These are phyloP conservation scores for Oryzias woworae DNA, from an alignment of 2,113 vertebrate species.

Conservation along the genomic window DNA sequence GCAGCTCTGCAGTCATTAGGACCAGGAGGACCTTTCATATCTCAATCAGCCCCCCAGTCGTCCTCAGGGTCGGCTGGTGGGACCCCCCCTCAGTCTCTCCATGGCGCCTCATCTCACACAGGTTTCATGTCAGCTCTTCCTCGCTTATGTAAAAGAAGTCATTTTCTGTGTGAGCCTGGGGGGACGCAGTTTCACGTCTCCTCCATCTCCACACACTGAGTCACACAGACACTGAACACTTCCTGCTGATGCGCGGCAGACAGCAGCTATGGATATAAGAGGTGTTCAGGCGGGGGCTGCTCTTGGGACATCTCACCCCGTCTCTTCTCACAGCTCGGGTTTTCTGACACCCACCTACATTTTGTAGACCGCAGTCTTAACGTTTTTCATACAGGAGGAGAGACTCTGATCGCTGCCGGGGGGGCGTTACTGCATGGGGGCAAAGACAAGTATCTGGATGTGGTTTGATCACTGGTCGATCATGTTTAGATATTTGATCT, in stretches of 20 bases:
- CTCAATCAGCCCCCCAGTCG: conserved; percentile 57
- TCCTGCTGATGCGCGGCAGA: conserved; percentile 38
- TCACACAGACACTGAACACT: conserved; percentile 14
- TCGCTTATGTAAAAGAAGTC: conserved; percentile 70
- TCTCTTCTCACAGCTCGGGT: conserved; percentile 31
- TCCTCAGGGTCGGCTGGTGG: conserved; percentile 50
- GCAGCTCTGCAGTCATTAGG: conserved; percentile 62
- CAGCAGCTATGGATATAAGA: conserved; percentile 36
- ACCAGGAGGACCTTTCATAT: conserved; percentile 70
- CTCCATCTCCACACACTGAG: too few species aligned
- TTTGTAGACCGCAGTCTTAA: conserved; percentile 33
- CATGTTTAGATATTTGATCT: too few species aligned
- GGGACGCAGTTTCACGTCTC: conserved; percentile 36
- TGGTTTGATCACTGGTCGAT: too few species aligned
- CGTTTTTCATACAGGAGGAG: conserved; percentile 18
- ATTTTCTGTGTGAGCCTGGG: conserved; percentile 52
- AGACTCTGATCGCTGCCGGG: neutral
- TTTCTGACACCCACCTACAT: conserved; percentile 56
- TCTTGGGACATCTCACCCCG: conserved; percentile 50
- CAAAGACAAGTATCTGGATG: too few species aligned
- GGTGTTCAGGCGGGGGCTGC: conserved; percentile 58
- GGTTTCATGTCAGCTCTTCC: conserved; percentile 49
- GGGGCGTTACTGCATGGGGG: too few species aligned
- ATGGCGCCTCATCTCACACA: neutral
- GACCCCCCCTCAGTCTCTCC: conserved; percentile 10